phyloP scores from a whole-genome alignment of 2,888 invertebrate species.

The Heteromyza rotundicornis region DNA sequence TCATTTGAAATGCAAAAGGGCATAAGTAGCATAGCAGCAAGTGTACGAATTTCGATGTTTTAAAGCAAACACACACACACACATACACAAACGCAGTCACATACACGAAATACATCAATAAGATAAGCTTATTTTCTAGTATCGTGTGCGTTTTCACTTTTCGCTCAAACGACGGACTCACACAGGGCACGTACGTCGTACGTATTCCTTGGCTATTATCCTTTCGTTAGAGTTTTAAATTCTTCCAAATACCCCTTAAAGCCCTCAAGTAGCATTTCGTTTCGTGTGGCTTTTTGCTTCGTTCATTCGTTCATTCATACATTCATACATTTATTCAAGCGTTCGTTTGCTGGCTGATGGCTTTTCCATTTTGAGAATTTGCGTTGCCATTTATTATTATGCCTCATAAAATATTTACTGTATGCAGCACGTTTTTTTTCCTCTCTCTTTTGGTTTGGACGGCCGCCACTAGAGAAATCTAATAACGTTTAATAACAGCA shows the following conservation, averaged over 20 bases:
- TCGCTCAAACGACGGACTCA: neutral
- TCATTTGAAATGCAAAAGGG: too few relatives aligned
- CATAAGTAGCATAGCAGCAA: too few relatives aligned
- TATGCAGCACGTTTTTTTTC: conserved; percentile 1
- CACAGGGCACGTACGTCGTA: too few relatives aligned
- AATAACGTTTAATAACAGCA: neutral
- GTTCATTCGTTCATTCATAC: too few relatives aligned
- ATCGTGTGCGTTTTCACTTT: too few relatives aligned
- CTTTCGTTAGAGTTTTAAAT: neutral
- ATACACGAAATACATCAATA: neutral
- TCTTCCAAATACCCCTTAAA: neutral
- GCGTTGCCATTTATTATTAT: conserved; percentile 3
- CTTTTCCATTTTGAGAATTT: conserved; percentile 7
- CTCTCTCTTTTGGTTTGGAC: neutral
- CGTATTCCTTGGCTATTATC: neutral
- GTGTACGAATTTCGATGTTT: too few relatives aligned
- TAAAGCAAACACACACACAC: neutral
- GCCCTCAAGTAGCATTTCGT: too few relatives aligned
- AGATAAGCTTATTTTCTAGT: too few relatives aligned
- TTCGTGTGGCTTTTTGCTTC: too few relatives aligned
- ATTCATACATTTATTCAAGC: too few relatives aligned
- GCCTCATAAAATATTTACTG: conserved; percentile 14
- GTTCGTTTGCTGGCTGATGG: neutral
- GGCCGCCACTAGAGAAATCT: neutral
- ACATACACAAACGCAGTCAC: neutral